Evolutionary conservation across 30 jellyfish, hydroid and myxozoan species (phyloP), one percentile per base, ranked within the genome.

Genomic region (Nemopilema nomurai): DNA sequence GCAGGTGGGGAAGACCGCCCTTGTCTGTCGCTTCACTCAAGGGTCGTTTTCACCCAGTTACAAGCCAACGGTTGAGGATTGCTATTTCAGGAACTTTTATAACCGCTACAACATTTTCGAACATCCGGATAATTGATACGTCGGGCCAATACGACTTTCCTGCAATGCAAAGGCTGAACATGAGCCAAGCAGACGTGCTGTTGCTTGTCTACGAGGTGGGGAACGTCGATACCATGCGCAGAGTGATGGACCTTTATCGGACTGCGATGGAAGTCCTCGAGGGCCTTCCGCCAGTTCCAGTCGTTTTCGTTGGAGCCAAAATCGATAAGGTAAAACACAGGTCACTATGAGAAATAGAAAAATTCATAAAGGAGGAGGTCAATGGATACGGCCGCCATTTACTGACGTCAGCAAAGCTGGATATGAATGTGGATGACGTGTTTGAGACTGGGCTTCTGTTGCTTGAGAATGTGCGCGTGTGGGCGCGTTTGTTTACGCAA

Each of bases 91-190:
- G 33, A 26, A 19, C 20, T n/a, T 21, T 28, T 49, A 84, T 71
- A 63, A 71, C 76, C 19, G 49, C 28, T 51, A 25, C 21, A 19
- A 28, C 69, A 28, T 50, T 25, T 30, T 13, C 26, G 24, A 71
- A 73, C 65, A 19, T 84, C 0, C 28, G 76, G 0, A 57, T 84
- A 13, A 73, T 84, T 24, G 93, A 84, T 49, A 84, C 93, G 21
- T 62, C 87, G 23, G 93, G 93, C 29, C 62, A 79, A 20, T 84
- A 75, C 65, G 76, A 84, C 29, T 73, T 84, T 30, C 93, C 93
- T 33, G 93, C 93, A n/a, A 84, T 84, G 93, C 84, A 53, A 33
- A 49, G 82, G 32, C 65, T 84, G 62, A 73, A 84, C 20, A 72
- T 84, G 0, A 79, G 73, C 20, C 62, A 84, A 20, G 87, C 93